These are phyloP conservation scores for Gallinago paraguaiae DNA, from an alignment of 2,113 vertebrate species.

Conservation along the genomic window DNA sequence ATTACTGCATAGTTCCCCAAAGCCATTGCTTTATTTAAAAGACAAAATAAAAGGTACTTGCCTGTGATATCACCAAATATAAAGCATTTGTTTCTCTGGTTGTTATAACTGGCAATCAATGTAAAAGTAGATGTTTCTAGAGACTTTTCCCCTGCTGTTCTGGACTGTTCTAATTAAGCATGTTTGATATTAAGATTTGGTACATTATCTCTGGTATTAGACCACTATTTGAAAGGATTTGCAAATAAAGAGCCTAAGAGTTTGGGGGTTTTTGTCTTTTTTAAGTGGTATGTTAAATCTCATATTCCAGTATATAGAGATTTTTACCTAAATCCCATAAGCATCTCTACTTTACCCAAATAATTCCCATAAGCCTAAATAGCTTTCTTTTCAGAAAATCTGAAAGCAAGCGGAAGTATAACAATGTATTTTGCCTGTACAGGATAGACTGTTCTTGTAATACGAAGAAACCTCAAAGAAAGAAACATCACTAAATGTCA, in stretches of 20 bases:
- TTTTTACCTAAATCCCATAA: neutral
- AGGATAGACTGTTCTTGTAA: neutral
- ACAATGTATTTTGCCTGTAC: neutral
- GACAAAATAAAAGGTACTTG: neutral
- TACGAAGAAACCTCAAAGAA: neutral
- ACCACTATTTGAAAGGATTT: neutral
- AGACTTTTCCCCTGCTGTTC: neutral
- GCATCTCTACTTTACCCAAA: neutral
- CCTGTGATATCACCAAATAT: neutral
- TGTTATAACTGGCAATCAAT: neutral
- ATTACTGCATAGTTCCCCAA: neutral
- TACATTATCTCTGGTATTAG: conserved; percentile 37
- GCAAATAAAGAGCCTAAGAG: neutral
- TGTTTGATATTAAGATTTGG: conserved; percentile 18
- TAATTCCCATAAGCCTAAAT: neutral
- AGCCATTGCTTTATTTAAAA: conserved; percentile 3
- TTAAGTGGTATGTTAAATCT: neutral
- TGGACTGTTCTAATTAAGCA: neutral
- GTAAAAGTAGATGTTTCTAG: neutral
- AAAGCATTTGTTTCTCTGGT: neutral
- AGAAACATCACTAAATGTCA: conserved; percentile 3
- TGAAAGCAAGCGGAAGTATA: neutral
- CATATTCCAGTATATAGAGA: neutral
- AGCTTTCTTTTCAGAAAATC: neutral
- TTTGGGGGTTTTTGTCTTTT: neutral